Base-by-base conservation (phyloP, 2,888 invertebrate genomes). In the Exephanes ischioxanthus region DNA sequence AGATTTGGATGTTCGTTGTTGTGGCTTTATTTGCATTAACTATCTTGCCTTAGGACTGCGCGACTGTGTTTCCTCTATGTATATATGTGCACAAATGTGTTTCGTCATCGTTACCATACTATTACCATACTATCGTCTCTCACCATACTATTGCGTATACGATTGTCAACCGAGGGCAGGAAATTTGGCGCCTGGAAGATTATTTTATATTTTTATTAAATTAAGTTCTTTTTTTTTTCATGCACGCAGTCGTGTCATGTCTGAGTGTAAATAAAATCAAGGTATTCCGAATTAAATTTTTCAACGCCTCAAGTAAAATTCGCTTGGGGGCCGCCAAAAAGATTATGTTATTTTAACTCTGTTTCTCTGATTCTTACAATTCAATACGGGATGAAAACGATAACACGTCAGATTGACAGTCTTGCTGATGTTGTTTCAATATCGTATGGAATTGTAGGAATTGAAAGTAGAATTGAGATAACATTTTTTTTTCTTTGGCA, bases 101-200 rank as follows among this genome's bases (percentile, higher is more conserved):
- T 67, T 82, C 80, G 67, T 81, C 70, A 84, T 58, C 58, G 66
- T 30, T 67, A 26, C 58, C 53, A 70, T 67, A 41, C 41, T n/a
- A 37, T 6, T 9, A 26, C 58, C 53, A 70, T 67, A 41, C 41
- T n/a, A 37, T 6, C n/a, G n/a, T n/a, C n/a, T 70, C 71, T 30
- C 72, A 26, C 58, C 53, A 70, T 67, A 41, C 41, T n/a, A 37
- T 6, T 9, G 76, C 45, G 67, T 71, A 72, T 71, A 79, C 58
- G 30, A 75, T 75, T 55, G 53, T 37, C 63, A 16, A 51, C 16
- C 9, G 51, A 61, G 45, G n/a, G 5, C 26, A 41, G 45, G 58
- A 73, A 45, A 73, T 73, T 30, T n/a, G 48, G 55, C 37, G 22
- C 5, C 61, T 61, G 45, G 61, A 61, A 73, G 61, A 30, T 48